A percentile compares a stretch with the other conserved stretches of the same genome.
Evolutionary conservation across 2,113 vertebrate species (phyloP).

Genomic region (Cervus canadensis): DNA sequence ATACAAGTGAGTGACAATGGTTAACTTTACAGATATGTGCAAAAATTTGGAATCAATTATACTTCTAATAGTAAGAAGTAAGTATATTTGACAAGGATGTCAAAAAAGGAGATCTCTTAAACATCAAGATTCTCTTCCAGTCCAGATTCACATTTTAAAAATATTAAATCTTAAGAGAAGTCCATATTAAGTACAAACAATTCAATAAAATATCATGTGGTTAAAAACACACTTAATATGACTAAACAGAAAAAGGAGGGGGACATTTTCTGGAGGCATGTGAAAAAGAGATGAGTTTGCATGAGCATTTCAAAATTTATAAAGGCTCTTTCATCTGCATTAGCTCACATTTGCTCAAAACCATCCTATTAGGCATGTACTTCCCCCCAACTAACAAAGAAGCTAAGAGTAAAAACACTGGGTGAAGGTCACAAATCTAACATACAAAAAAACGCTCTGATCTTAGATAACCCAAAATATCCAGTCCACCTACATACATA

Average conservation of each 20-base stretch:
- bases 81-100: neutral
- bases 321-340: neutral
- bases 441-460: neutral
- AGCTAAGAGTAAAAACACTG: neutral
- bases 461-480: neutral
- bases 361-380: neutral
- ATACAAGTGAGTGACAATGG: neutral
- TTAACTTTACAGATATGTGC: neutral
- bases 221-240: neutral
- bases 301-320: neutral
- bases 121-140: neutral
- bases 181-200: neutral
- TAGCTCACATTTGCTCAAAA: neutral
- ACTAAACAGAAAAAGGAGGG: neutral
- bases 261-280: neutral
- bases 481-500: neutral
- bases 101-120: neutral
- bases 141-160: conserved; percentile 17
- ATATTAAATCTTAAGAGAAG: neutral
- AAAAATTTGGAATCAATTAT: neutral
- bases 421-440: neutral
- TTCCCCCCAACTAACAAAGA: neutral
- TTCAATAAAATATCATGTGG: neutral
- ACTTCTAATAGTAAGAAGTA: neutral
- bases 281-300: neutral